A percentile compares a stretch with the other conserved stretches of the same genome.
phyloP scores from a whole-genome alignment of 2,888 invertebrate species.

The Aporophyla lueneburgensis region DNA sequence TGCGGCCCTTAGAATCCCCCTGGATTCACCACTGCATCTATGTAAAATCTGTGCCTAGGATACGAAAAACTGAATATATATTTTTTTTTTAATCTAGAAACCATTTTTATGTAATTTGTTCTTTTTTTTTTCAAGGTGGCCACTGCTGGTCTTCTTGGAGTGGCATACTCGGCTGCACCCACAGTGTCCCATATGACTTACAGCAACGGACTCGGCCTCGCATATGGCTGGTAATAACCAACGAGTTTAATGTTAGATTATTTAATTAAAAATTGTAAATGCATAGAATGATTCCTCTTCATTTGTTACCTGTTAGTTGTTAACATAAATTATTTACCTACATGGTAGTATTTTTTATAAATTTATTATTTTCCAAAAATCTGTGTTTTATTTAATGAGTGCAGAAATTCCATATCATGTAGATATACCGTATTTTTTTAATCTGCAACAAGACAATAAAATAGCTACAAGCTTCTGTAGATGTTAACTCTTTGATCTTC shows the following conservation, averaged over 20 bases:
- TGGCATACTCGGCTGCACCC: constrained; percentile 91
- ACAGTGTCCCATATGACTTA: constrained; percentile 92
- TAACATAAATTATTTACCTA: constrained; percentile 77
- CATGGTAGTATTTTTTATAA: constrained; percentile 59
- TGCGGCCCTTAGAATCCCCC: too few species aligned
- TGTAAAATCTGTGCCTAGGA: too few species aligned
- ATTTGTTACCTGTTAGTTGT: constrained; percentile 86
- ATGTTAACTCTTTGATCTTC: too few species aligned
- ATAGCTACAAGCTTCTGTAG: not conserved
- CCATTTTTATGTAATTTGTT: too few species aligned
- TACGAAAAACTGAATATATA: too few species aligned
- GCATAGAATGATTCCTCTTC: constrained; percentile 85
- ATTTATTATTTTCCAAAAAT: constrained; percentile 52
- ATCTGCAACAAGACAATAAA: not conserved
- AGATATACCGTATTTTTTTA: not conserved
- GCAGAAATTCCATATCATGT: not conserved
- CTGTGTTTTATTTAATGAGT: constrained; percentile 1
- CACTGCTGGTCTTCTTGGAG: constrained; percentile 89
- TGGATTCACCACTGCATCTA: too few species aligned
- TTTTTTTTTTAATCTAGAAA: too few species aligned
- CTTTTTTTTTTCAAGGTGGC: constrained; percentile 80
- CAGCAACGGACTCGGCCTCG: constrained; percentile 89
- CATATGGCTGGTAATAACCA: constrained; percentile 89
- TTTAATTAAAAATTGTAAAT: constrained; percentile 59
- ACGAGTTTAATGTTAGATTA: constrained; percentile 40